Evolutionary conservation across 2,113 vertebrate genomes (phyloP).

Genomic region (Hydropotes inermis): DNA sequence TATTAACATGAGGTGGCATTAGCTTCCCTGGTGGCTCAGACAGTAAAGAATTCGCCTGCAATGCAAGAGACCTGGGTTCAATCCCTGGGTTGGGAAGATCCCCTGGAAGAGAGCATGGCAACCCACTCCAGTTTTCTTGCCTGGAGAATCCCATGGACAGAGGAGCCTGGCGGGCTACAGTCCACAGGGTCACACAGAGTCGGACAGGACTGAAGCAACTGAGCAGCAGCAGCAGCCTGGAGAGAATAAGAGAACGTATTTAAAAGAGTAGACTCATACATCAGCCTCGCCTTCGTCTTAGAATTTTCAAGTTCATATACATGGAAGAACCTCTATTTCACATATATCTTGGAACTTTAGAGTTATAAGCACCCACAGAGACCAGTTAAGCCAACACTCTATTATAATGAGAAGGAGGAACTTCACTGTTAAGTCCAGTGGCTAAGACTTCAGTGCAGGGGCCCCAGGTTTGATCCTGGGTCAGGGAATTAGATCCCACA

Average conservation of each 20-base stretch:
- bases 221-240: not conserved
- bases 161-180: not conserved
- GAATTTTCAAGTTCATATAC: not conserved
- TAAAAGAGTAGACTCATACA: not conserved
- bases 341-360: not conserved
- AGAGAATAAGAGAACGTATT: not conserved
- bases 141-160: not conserved
- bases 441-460: not conserved
- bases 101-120: not conserved
- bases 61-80: not conserved
- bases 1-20: not conserved
- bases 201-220: fast-evolving
- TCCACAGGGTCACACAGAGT: not conserved
- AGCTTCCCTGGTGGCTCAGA: not conserved
- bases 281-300: not conserved
- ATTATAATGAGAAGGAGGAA: not conserved
- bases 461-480: not conserved
- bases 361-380: not conserved
- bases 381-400: not conserved
- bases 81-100: not conserved
- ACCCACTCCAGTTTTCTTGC: not conserved
- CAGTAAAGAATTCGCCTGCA: not conserved
- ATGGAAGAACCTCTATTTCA: not conserved
- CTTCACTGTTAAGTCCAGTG: not conserved
- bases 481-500: not conserved